Percentiles rank a stretch among this genome's conserved stretches.
These are phyloP conservation scores for Luehdorfia chinensis DNA, from an alignment of 1,140 invertebrate species.

Conservation along the genomic window DNA sequence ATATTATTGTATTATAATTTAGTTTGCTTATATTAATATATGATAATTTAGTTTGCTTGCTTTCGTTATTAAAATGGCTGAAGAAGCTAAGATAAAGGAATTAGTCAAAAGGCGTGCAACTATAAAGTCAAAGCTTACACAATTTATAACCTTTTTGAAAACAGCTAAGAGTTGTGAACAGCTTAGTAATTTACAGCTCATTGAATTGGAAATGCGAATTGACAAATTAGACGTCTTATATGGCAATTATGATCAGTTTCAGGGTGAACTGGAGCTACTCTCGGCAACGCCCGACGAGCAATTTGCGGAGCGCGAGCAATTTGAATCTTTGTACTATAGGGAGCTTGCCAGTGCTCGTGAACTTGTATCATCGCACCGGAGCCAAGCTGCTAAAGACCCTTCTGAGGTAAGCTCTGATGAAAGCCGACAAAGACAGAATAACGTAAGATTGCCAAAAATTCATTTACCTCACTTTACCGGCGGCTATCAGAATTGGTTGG, in stretches of 20 bases:
- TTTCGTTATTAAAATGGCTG: too few species aligned
- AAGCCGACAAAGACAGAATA: background rate
- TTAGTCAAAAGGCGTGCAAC: background rate
- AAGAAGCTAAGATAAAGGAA: too few species aligned
- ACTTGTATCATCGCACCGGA: background rate
- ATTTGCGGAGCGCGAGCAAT: background rate
- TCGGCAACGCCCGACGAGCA: background rate
- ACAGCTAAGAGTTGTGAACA: background rate
- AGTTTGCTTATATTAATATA: too few species aligned
- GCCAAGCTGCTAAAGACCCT: background rate
- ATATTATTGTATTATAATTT: too few species aligned
- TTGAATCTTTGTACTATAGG: background rate
- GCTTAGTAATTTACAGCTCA: background rate
- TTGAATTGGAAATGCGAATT: background rate
- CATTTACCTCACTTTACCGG: conserved; percentile 14
- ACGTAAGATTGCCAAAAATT: background rate
- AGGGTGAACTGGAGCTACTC: background rate
- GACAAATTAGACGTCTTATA: background rate
- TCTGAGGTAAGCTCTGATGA: background rate
- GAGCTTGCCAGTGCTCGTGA: background rate
- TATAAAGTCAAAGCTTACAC: background rate
- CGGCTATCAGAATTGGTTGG: conserved; percentile 15
- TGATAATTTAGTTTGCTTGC: too few species aligned
- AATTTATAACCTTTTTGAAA: background rate
- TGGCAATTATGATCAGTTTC: background rate